phyloP scores from a whole-genome alignment of 2,888 invertebrate species.

The Strigamia crassipes region DNA sequence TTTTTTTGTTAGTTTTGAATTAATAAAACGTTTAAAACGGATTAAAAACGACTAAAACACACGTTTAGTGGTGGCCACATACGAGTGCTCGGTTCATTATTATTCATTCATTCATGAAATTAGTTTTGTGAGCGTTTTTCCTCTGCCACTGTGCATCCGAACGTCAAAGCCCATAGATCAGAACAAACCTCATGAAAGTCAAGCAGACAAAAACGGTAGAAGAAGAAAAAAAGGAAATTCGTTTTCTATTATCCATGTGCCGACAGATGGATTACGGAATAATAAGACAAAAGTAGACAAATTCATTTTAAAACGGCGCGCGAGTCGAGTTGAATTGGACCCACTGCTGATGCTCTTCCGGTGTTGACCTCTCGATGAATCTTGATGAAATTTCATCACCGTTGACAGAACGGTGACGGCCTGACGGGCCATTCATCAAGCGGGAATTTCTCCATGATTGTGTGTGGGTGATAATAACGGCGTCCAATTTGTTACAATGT shows the following conservation, averaged over 20 bases:
- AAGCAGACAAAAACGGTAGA: too few species aligned
- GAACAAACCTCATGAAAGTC: neutral
- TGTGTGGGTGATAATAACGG: neutral
- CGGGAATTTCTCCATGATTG: neutral
- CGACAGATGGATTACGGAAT: neutral
- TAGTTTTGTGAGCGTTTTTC: constrained; percentile 8
- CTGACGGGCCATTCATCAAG: neutral
- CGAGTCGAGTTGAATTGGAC: neutral
- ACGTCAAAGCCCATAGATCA: neutral
- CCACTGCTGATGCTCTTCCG: neutral
- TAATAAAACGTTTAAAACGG: too few species aligned
- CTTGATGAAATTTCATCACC: neutral
- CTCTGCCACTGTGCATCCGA: constrained; percentile 11
- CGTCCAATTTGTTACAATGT: constrained; percentile 5
- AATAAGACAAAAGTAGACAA: neutral
- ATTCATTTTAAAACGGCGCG: neutral
- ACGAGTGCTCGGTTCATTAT: neutral
- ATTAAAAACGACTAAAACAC: too few species aligned
- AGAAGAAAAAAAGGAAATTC: neutral
- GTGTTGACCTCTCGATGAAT: neutral
- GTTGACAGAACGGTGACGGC: neutral
- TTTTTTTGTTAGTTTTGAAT: too few species aligned
- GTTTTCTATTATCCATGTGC: neutral
- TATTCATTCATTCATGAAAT: constrained; percentile 22
- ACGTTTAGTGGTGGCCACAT: neutral